Percentiles rank a stretch among this genome's conserved stretches.
phyloP scores from a whole-genome alignment of 2,113 vertebrate species.

The Leucopsar rothschildi region DNA sequence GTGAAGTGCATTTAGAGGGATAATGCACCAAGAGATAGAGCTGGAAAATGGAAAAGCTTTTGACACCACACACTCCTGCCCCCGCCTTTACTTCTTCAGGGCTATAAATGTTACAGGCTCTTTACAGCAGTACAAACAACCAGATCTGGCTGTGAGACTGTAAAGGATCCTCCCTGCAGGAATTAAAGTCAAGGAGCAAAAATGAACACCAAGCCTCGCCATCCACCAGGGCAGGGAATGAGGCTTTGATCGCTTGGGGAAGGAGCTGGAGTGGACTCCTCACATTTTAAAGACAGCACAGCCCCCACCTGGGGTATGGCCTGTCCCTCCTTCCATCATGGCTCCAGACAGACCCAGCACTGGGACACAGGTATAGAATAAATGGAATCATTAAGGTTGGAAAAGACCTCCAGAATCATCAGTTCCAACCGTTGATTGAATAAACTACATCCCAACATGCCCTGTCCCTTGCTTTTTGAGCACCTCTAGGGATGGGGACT shows the following conservation, averaged over 20 bases:
- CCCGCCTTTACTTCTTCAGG: neutral
- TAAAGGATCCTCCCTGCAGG: neutral
- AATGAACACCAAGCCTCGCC: neutral
- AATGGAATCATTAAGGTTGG: neutral
- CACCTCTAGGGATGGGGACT: neutral
- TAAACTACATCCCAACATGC: neutral
- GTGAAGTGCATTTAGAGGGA: neutral
- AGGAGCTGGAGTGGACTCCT: neutral
- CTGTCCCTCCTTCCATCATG: too few relatives aligned
- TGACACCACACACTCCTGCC: neutral
- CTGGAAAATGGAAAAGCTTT: neutral
- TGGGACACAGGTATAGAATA: neutral
- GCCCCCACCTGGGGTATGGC: neutral
- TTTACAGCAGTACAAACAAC: neutral
- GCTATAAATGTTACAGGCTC: neutral
- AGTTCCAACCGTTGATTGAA: neutral
- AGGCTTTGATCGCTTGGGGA: neutral
- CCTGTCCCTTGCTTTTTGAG: neutral
- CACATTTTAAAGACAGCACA: neutral
- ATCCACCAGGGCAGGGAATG: neutral
- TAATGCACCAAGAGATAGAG: accelerated
- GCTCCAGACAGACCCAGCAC: neutral
- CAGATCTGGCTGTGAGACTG: neutral
- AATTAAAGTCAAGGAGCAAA: neutral
- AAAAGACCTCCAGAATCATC: neutral